Percentiles rank a stretch among this genome's conserved stretches.
phyloP scores from a whole-genome alignment of 1,140 invertebrate genomes.

The Daktulosphaira vitifoliae region DNA sequence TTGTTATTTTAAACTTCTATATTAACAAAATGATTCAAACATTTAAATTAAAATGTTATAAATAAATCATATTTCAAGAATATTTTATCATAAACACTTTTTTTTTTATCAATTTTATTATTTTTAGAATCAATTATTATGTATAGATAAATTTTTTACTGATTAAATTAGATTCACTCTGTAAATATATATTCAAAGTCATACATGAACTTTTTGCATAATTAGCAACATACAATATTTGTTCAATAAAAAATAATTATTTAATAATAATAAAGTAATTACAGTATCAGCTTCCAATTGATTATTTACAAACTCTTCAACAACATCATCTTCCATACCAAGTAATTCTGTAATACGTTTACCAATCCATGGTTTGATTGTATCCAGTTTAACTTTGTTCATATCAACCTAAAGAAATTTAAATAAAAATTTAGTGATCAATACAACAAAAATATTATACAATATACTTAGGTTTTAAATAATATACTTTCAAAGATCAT shows the following conservation, averaged over 20 bases:
- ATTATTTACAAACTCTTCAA: conserved; percentile 98
- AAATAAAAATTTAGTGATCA: conserved; percentile 24
- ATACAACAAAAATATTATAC: too few species aligned
- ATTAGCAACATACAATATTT: neutral
- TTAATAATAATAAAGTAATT: conserved; percentile 38
- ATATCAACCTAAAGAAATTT: conserved; percentile 78
- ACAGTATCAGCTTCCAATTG: conserved; percentile 89
- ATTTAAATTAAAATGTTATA: neutral
- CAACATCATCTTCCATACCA: conserved; percentile 95
- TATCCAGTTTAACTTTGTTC: conserved; percentile 95
- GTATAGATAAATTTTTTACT: neutral
- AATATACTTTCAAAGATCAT: too few species aligned
- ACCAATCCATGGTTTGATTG: conserved; percentile 98
- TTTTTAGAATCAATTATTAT: too few species aligned
- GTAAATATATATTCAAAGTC: too few species aligned
- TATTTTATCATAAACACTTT: too few species aligned
- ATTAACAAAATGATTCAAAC: neutral
- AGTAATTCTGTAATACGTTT: conserved; percentile 91
- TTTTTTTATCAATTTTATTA: too few species aligned
- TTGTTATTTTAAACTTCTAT: neutral
- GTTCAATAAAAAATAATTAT: neutral
- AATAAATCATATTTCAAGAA: neutral
- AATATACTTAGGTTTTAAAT: too few species aligned
- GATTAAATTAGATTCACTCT: neutral
- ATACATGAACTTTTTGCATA: too few species aligned